These are phyloP conservation scores for Pipra filicauda DNA, from an alignment of 2,113 vertebrate genomes.

Conservation along the genomic window DNA sequence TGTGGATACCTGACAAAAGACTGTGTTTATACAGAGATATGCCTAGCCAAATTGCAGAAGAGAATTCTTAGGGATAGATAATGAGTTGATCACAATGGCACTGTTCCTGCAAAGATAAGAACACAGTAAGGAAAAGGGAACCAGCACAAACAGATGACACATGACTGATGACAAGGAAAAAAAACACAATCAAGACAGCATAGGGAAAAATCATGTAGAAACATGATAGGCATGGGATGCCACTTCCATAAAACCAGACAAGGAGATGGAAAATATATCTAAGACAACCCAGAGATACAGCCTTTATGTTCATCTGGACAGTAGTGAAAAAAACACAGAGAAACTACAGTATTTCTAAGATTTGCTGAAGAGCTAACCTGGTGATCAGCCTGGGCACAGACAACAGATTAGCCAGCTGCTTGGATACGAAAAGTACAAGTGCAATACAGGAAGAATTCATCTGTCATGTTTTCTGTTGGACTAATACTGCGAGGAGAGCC, in stretches of 20 bases:
- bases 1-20: not conserved
- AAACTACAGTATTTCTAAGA: not conserved
- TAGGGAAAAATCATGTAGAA: not conserved
- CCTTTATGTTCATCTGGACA: not conserved
- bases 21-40: not conserved
- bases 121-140: not conserved
- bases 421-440: not conserved
- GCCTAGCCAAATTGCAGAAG: not conserved
- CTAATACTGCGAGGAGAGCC: not conserved
- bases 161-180: not conserved
- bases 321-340: not conserved
- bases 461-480: not conserved
- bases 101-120: not conserved
- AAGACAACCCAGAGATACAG: not conserved
- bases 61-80: not conserved
- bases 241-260: not conserved
- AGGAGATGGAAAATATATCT: not conserved
- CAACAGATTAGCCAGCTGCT: not conserved
- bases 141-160: not conserved
- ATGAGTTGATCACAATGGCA: not conserved
- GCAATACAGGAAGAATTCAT: not conserved
- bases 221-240: accelerated
- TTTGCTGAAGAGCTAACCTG: not conserved
- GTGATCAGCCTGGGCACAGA: not conserved
- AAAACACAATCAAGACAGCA: not conserved